Base-by-base conservation (phyloP, 2,113 vertebrate species). In the Orycteropus afer region DNA sequence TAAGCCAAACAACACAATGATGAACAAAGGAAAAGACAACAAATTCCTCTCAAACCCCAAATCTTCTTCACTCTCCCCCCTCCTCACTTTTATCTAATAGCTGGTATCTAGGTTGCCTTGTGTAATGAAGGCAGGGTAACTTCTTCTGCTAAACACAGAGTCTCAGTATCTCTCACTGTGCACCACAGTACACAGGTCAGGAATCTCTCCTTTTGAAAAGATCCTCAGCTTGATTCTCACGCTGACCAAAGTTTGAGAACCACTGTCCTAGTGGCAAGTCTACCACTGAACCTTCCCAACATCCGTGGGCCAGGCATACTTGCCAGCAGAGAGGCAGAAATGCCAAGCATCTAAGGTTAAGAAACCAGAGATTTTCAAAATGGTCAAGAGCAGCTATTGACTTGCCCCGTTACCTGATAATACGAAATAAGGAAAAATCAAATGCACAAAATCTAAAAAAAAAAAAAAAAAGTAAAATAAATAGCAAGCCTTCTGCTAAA, bases 391-490 rank as follows among this genome's bases (percentile, higher is more conserved):
- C 69, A 81, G 29, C 59, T 89, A 83, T 57, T 80, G 76, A 45
- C 12, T 77, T 90, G 49, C 18, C 34, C 73, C 42, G 11, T 69
- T 74, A 77, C 18, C 25, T 61, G 2, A 32, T 27, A 23, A 67
- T 77, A 74, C 15, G 55, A 78, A 90, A 32, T 55, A 90, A 37
- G 22, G 25, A 89, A 49, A 78, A 86, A 79, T 20, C 57, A 73
- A 40, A 88, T 12, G 57, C 47, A 91, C 10, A 77, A 74, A 32
- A 61, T n/a, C 40, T 73, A 40, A 65, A 51, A 81, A 95, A 86
- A 93, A 63, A 42, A 83, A 84, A 95, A 86, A 93, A 53, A 63
- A 83, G 14, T n/a, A 63, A 42, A 83, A 84, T 93, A 86, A 93
- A 53, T 55, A 83, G 14, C 67, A 71, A 20, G 20, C 40, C 18